Base-by-base conservation (phyloP, 2,888 invertebrate species). In the Ypsolopha sequella region DNA sequence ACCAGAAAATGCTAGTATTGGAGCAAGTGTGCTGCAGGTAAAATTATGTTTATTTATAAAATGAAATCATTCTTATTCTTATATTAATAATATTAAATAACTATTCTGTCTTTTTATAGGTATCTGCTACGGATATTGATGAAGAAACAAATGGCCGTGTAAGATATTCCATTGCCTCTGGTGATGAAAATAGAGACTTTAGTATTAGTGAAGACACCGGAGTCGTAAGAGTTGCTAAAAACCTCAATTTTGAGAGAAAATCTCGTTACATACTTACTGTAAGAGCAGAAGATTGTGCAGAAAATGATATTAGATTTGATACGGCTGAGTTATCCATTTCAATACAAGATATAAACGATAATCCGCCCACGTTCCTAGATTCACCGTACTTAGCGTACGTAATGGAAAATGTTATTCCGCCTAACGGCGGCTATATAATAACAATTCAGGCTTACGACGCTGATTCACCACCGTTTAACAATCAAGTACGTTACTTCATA, bases 381-480 rank as follows among this genome's bases (percentile, higher is more conserved):
- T 96, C 97, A n/a, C 97, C 97, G 0, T 97, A 97, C 80, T 86
- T 95, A 68, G 95, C 96, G 6, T 93, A 94, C 73, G 96, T 97
- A 53, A 95, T 96, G 92, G 98, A 98, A 85, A 95, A 96, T 75
- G 91, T 94, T 64, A 90, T 94, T 57, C 93, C 94, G 52, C 92
- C 93, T 49, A 93, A 91, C 63, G 91, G 88, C 63, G 94, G 94
- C 50, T 94, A 93, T 73, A 91, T 95, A 61, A 90, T 92, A 64
- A 92, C 94, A 60, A 94, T 97, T 49, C 91, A 92, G 60, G 97
- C 97, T 34, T 93, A 92, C 76, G 97, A 97, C 72, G 95, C 95
- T 54, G 97, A 97, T 81, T 94, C 95, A 50, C 93, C 94, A 54
- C 95, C 95, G 13, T 94, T 95, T 77, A 96, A 95, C 76, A 93